phyloP scores from a whole-genome alignment of 2,113 vertebrate species.

The Cheilinus undulatus region DNA sequence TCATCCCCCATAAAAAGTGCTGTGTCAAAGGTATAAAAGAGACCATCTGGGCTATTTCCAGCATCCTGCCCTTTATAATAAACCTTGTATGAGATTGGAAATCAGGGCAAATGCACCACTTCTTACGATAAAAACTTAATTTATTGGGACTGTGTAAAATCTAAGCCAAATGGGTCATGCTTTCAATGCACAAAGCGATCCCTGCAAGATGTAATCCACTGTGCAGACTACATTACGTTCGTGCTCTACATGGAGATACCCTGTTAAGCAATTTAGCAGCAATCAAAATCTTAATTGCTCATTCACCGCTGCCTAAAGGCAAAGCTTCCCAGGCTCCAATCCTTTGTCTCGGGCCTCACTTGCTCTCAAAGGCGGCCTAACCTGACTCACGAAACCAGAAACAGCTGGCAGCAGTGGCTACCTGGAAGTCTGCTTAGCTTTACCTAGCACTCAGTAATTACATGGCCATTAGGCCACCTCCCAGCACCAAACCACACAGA shows the following conservation, averaged over 20 bases:
- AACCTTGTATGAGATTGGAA: conserved; percentile 41
- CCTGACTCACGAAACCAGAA: conserved; percentile 66
- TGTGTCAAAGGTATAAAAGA: conserved; percentile 61
- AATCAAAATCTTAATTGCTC: conserved; percentile 44
- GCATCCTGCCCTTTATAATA: conserved; percentile 40
- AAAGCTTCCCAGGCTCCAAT: conserved; percentile 41
- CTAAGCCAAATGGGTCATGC: conserved; percentile 5
- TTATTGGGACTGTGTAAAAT: conserved; percentile 32
- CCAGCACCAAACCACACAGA: conserved; percentile 74
- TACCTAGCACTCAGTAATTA: conserved; percentile 78
- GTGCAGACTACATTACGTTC: background rate
- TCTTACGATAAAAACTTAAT: conserved; percentile 38
- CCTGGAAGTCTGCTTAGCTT: conserved; percentile 78
- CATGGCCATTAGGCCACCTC: conserved; percentile 68
- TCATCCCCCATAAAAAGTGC: conserved; percentile 48
- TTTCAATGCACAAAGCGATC: conserved; percentile 24
- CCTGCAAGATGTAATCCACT: conserved; percentile 9
- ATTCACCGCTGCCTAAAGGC: conserved; percentile 25
- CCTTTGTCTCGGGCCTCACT: conserved; percentile 33
- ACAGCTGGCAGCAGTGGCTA: conserved; percentile 74
- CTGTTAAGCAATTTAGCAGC: conserved; percentile 44
- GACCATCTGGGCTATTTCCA: conserved; percentile 60
- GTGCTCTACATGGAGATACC: conserved; percentile 13
- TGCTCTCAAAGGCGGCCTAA: conserved; percentile 29
- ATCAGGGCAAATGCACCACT: conserved; percentile 34